Base-by-base conservation (phyloP, 2,797 vertebrate species). In the Periparus ater region DNA sequence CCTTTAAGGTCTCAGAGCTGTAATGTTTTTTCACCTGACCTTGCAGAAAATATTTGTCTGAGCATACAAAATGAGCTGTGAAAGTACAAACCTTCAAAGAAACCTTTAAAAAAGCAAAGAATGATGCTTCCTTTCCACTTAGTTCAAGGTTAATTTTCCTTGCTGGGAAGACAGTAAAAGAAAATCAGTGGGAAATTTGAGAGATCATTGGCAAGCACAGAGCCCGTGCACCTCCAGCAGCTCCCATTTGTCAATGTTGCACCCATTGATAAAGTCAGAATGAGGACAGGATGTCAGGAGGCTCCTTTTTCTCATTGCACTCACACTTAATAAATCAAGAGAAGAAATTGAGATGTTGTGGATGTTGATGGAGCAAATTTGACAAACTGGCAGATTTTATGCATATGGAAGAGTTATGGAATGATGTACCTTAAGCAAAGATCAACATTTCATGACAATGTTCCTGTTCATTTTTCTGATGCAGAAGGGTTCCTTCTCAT, bases 211-310 rank as follows among this genome's bases (percentile, higher is more conserved):
- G 80, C 85, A 88, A 51, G n/a, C 54, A 60, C 75, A 19, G 57
- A 61, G 54, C 15, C 40, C 12, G 4, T 66, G 63, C 77, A 47
- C 70, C 80, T 89, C 81, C 94, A 93, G 79, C 84, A 71, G 85
- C 9, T 91, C 83, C 74, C 57, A 87, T 96, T 96, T 96, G 86
- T 91, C 88, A 93, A 83, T 96, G 85, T 55, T 96, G 75, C n/a
- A 63, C 63, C 92, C 92, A 95, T 65, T 96, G 78, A 95, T 34
- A 96, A 96, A 96, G 89, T 97, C 91, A 95, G 50, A 89, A 95
- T 20, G 72, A 91, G 95, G 89, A 45, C 79, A 77, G 2, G 21
- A 17, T 67, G 81, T 66, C 61, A 62, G 62, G 65, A 51, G 51
- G 50, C 36, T 95, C 71, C 27, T 83, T 89, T 76, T 76, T 65